phyloP scores from a whole-genome alignment of 2,797 vertebrate species.

The Knipowitschia caucasica region DNA sequence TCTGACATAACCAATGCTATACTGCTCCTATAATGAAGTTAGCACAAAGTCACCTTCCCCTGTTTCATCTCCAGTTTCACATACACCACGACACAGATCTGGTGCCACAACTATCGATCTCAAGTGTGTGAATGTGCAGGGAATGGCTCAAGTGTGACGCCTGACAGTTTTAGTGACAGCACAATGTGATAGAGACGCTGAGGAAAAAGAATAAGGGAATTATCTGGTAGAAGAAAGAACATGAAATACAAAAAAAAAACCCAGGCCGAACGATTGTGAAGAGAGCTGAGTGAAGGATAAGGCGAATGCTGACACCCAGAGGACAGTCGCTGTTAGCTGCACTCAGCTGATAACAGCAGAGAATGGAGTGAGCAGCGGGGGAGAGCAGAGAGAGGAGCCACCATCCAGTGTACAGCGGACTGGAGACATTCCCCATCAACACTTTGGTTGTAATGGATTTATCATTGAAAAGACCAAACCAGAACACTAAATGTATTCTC shows the following conservation, averaged over 20 bases:
- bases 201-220: conserved; percentile 18
- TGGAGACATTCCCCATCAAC: no score
- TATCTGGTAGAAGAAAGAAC: conserved; percentile 30
- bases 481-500: no score
- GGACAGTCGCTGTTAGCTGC: conserved; percentile 75
- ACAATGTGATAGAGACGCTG: neutral
- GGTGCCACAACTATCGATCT: conserved; percentile 43
- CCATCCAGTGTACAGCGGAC: no score
- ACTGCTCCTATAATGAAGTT: conserved; percentile 26
- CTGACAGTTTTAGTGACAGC: conserved; percentile 37
- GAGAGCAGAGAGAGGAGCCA: neutral
- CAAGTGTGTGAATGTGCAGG: conserved; percentile 9
- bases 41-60: conserved; percentile 69
- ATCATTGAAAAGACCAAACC: no score
- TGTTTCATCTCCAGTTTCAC: conserved; percentile 66
- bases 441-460: no score
- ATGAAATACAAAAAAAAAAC: conserved; percentile 41
- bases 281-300: conserved; percentile 63
- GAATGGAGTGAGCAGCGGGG: conserved; percentile 27
- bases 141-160: conserved; percentile 28
- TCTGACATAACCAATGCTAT: neutral
- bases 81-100: conserved; percentile 31
- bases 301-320: conserved; percentile 83
- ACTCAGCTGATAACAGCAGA: conserved; percentile 59
- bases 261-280: conserved; percentile 37